Evolutionary conservation across 2,888 invertebrate genomes (phyloP), one percentile per base, ranked within the genome.

Genomic region (Zaprionus bogoriensis): DNA sequence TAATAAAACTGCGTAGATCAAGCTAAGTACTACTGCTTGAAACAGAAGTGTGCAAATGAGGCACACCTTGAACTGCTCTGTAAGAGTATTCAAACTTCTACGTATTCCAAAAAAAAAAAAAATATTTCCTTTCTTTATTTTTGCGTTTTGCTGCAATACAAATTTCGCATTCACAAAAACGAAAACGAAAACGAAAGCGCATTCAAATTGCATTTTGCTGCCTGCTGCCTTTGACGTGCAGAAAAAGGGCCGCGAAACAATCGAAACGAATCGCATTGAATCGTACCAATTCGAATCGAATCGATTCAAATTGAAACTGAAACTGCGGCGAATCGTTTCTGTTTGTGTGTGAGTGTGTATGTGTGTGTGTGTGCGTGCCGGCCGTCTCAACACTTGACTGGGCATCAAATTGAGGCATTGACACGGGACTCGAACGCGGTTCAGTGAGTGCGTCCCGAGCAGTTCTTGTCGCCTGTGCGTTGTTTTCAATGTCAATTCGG

Each of bases 401-500:
- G 25, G 28, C 67, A 64, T 60, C 54, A 45, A 75, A 64, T 51
- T 66, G 60, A 57, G 36, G 38, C 50, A 62, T 46, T 67, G 53
- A 54, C 42, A 51, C 12, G 38, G n/a, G 30, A 19, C 39, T 48
- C 65, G 54, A 17, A 36, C 32, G 17, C 14, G 14, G 32, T 32
- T 7, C 14, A 32, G 32, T 60, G 41, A 20, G 22, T 41, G 22
- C 72, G n/a, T n/a, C n/a, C n/a, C n/a, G n/a, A 59, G 32, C 55
- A 52, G 14, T 53, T 36, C 7, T 22, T 39, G 39, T 57, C 25
- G 22, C 19, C 53, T 12, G 32, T 36, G 36, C 64, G 44, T 38
- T 67, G 44, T 38, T 67, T 82, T 87, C 82, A 82, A 82, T 87
- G 82, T 71, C 82, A 87, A 67, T 71, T 69, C 64, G 50, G 17